phyloP scores from a whole-genome alignment of 2,797 vertebrate species.

The Cyclopterus lumpus region DNA sequence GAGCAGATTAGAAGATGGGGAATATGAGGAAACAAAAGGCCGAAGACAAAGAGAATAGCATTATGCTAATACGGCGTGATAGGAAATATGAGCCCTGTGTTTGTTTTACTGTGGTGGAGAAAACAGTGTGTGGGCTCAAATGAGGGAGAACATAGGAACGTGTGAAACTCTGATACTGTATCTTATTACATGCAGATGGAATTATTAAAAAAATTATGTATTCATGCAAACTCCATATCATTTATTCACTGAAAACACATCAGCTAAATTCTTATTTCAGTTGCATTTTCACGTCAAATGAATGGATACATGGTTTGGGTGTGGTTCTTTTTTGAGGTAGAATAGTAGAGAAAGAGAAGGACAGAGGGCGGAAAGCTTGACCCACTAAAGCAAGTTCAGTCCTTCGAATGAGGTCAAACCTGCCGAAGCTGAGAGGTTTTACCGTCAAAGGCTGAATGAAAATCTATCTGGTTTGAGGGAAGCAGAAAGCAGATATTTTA shows the following conservation, averaged over 20 bases:
- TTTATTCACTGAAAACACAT: neutral
- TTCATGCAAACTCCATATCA: neutral
- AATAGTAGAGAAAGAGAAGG: neutral
- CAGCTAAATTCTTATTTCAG: neutral
- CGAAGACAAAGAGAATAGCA: slow-evolving; percentile 52
- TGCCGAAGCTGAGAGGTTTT: neutral
- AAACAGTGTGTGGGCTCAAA: slow-evolving; percentile 21
- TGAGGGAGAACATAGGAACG: slow-evolving; percentile 16
- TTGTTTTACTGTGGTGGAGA: slow-evolving; percentile 38
- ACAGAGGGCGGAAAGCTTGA: neutral
- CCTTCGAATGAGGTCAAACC: neutral
- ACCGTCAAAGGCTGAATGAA: neutral
- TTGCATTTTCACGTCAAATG: neutral
- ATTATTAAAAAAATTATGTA: neutral
- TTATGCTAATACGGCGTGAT: slow-evolving; percentile 48
- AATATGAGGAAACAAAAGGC: slow-evolving; percentile 42
- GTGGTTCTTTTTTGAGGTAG: neutral
- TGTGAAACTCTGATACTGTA: slow-evolving; percentile 38
- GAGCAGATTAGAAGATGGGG: slow-evolving; percentile 37
- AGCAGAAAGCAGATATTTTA: neutral
- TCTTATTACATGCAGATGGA: slow-evolving; percentile 40
- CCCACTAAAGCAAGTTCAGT: neutral
- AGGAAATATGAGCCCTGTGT: slow-evolving; percentile 38
- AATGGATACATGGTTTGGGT: neutral
- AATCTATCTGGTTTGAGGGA: neutral